Evolutionary conservation across 2,113 vertebrate species (phyloP).

Genomic region (Heptranchias perlo): DNA sequence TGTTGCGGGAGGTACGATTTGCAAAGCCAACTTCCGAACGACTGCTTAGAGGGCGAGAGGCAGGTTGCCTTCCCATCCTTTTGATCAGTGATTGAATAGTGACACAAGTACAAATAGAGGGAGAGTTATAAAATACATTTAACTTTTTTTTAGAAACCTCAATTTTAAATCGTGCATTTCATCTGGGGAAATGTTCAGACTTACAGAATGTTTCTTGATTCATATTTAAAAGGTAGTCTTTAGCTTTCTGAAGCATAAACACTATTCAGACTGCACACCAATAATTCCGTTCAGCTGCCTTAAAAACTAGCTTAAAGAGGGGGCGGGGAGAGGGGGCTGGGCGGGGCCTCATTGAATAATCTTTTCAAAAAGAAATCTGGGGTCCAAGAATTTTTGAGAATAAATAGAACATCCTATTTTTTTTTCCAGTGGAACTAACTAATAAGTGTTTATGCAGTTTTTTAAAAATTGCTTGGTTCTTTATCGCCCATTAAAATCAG

Average conservation of each 20-base stretch:
- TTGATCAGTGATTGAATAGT: background rate
- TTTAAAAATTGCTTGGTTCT: no score
- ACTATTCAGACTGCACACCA: background rate
- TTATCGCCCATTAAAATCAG: background rate
- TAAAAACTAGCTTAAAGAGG: background rate
- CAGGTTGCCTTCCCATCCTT: background rate
- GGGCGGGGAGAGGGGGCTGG: no score
- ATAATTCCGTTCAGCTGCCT: background rate
- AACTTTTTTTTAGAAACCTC: background rate
- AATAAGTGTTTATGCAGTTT: no score
- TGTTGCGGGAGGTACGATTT: no score
- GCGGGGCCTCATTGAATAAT: background rate
- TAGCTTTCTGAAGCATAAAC: background rate
- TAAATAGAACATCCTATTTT: no score
- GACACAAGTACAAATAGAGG: background rate
- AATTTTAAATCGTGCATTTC: background rate
- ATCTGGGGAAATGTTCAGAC: background rate
- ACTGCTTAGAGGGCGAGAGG: background rate
- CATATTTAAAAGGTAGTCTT: background rate
- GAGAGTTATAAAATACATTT: background rate
- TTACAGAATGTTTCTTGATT: background rate
- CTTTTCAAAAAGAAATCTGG: background rate
- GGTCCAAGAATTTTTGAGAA: background rate
- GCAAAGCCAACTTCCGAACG: background rate
- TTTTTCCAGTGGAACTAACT: no score